Conservation (phyloP, 53 echinoderm and acorn worm species). For the Apostichopus leukothele region DNA sequence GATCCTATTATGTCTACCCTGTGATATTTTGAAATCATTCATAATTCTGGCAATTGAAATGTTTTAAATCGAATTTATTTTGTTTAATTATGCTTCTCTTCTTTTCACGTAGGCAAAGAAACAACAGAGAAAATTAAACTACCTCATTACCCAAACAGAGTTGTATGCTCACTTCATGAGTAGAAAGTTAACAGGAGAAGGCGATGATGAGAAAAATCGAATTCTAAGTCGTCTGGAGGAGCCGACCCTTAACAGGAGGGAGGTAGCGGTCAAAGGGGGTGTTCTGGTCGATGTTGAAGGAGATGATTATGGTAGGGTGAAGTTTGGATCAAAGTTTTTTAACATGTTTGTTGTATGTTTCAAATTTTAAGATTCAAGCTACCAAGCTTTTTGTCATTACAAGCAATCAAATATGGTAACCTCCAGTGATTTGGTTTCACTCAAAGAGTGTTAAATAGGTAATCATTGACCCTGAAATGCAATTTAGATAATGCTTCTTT, state of each 20-base stretch:
- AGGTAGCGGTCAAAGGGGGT: conserved; percentile 80
- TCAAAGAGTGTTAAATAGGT: no score
- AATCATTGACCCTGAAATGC: no score
- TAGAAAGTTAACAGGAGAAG: conserved; percentile 93
- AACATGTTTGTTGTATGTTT: not conserved
- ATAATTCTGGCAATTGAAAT: no score
- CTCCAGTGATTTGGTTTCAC: no score
- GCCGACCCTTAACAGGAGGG: conserved; percentile 65
- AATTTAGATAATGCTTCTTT: no score
- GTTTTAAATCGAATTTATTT: not conserved
- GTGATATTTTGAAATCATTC: no score
- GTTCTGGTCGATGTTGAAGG: conserved; percentile 91
- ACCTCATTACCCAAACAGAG: conserved; percentile 98
- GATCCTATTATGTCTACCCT: no score
- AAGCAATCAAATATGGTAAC: no score
- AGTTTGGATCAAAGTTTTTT: not conserved
- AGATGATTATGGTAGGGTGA: conserved; percentile 83
- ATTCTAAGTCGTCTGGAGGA: conserved; percentile 94
- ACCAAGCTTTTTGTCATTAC: no score
- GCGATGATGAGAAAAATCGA: conserved; percentile 73
- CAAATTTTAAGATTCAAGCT: no score
- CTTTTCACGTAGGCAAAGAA: conserved; percentile 70
- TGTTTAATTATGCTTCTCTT: not conserved
- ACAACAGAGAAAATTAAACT: conserved; percentile 92
- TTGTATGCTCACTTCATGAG: conserved; percentile 99